Conservation (phyloP, 1,140 invertebrate genomes). For the Pissodes strobi region DNA sequence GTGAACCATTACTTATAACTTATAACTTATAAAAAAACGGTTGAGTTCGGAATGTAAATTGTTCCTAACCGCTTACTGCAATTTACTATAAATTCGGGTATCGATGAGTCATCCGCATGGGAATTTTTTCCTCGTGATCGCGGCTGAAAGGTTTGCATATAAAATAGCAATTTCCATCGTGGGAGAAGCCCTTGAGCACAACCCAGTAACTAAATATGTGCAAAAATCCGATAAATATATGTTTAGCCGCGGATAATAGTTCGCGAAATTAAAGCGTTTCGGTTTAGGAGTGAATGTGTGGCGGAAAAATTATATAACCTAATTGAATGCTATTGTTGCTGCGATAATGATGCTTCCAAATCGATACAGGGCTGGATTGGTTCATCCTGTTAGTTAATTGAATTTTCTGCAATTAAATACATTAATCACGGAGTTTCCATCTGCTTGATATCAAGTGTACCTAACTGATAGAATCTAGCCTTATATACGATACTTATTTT, state of each 20-base stretch:
- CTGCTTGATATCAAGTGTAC: too few species aligned
- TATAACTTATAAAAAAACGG: too few species aligned
- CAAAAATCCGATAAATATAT: neutral
- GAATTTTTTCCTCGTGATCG: constrained; percentile 14
- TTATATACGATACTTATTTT: too few species aligned
- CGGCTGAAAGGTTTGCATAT: constrained; percentile 7
- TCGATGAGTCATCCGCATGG: constrained; percentile 5
- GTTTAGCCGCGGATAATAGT: neutral
- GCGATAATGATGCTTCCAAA: too few species aligned
- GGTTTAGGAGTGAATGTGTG: neutral
- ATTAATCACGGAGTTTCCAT: too few species aligned
- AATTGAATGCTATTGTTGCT: constrained; percentile 1
- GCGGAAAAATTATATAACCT: neutral
- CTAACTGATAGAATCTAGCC: too few species aligned
- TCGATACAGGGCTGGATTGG: too few species aligned
- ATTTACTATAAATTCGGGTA: constrained; percentile 9
- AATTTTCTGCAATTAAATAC: too few species aligned
- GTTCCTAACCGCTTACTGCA: neutral
- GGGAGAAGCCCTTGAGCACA: constrained; percentile 11
- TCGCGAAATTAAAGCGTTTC: neutral
- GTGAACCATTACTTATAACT: too few species aligned
- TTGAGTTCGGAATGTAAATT: neutral
- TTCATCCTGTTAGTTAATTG: too few species aligned
- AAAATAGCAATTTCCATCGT: constrained; percentile 2
- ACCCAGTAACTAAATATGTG: constrained; percentile 2